Percentiles rank a stretch among this genome's conserved stretches.
Evolutionary conservation across 2,797 vertebrate genomes (phyloP).

Genomic region (Takifugu rubripes): DNA sequence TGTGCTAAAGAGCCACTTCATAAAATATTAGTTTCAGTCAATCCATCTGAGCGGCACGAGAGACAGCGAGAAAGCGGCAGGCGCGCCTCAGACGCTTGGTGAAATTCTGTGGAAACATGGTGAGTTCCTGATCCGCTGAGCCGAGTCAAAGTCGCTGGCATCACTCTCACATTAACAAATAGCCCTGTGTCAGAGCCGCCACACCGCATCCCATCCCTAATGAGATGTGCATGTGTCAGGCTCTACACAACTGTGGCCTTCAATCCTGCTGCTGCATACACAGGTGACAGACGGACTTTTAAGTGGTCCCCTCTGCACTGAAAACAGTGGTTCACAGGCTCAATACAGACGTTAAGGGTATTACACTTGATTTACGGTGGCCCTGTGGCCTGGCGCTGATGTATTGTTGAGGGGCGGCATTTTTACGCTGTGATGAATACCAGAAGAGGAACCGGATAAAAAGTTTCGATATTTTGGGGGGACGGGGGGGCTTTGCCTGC

Average conservation of each 20-base stretch:
- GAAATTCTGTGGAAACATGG: conserved; percentile 40
- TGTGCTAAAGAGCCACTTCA: conserved; percentile 26
- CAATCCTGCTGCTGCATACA: background rate
- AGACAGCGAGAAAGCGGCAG: conserved; percentile 16
- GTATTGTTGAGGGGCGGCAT: conserved; percentile 42
- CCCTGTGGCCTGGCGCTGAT: conserved; percentile 56
- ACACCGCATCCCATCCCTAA: conserved; percentile 9
- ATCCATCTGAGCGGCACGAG: conserved; percentile 12
- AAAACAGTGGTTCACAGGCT: conserved; percentile 52
- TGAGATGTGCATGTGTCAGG: conserved; percentile 29
- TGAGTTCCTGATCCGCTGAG: conserved; percentile 36
- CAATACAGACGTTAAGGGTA: conserved; percentile 64
- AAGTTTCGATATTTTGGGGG: conserved; percentile 39
- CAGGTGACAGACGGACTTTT: too few relatives aligned
- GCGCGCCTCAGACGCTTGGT: conserved; percentile 17
- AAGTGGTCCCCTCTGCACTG: background rate
- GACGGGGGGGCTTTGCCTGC: conserved; percentile 18
- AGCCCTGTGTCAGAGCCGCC: conserved; percentile 7
- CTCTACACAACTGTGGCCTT: conserved; percentile 25
- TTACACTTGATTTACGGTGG: conserved; percentile 64
- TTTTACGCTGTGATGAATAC: conserved; percentile 68
- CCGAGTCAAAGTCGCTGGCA: conserved; percentile 41
- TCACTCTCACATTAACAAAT: conserved; percentile 38
- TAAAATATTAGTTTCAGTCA: conserved; percentile 32
- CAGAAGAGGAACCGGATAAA: conserved; percentile 38